phyloP scores from a whole-genome alignment of 1,140 invertebrate species.

The Steinernema khuongi region DNA sequence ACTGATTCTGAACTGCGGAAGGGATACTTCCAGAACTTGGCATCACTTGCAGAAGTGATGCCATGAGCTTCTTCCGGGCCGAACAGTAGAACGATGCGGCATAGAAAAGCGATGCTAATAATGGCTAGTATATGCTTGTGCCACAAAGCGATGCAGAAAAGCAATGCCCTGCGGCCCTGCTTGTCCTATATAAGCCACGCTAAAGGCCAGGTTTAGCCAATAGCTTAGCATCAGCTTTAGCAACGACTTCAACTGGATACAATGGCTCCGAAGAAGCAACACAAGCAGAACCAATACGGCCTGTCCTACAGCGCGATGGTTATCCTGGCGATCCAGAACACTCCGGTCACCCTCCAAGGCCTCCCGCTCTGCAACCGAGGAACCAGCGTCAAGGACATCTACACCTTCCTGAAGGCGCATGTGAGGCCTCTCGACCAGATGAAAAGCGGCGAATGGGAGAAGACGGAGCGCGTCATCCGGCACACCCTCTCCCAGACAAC shows the following conservation, averaged over 20 bases:
- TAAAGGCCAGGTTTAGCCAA: no score
- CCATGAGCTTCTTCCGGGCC: no score
- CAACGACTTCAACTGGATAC: not conserved
- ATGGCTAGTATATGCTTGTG: no score
- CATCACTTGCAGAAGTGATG: no score
- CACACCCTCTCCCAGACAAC: not conserved
- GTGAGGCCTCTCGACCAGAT: not conserved
- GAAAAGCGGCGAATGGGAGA: not conserved
- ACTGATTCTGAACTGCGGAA: no score
- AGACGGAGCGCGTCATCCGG: not conserved
- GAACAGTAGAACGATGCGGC: no score
- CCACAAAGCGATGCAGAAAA: no score
- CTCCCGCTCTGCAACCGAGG: not conserved
- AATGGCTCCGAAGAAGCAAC: not conserved
- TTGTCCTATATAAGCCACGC: no score
- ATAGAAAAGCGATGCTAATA: no score
- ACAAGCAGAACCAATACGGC: slow-evolving; percentile 1
- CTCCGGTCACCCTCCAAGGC: not conserved
- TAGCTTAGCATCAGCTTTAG: not conserved
- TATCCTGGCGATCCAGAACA: not conserved
- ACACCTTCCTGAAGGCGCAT: not conserved
- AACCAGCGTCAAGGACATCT: not conserved
- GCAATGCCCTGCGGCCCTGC: no score
- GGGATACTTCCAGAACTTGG: no score
- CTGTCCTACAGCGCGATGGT: not conserved